Percentiles rank a stretch among this genome's conserved stretches.
phyloP scores from a whole-genome alignment of 2,888 invertebrate genomes.

The Deilephila porcellus region DNA sequence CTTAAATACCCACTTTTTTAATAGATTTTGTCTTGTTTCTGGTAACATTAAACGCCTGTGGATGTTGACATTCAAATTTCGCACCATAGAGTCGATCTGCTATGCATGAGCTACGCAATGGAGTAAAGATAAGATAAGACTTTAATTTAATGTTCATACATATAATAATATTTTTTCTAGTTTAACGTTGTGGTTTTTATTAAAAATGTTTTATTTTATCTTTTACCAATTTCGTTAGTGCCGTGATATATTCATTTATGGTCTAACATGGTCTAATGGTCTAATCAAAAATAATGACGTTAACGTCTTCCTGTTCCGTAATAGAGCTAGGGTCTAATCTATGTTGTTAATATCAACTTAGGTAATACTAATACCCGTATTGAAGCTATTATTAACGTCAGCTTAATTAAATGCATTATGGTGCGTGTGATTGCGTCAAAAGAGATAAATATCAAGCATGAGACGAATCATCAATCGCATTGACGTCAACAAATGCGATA shows the following conservation, averaged over 20 bases:
- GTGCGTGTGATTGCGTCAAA: constrained; percentile 19
- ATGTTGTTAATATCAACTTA: neutral
- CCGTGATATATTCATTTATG: neutral
- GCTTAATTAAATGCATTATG: constrained; percentile 15
- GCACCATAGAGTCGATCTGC: too few relatives aligned
- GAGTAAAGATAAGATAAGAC: too few relatives aligned
- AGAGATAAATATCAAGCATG: neutral
- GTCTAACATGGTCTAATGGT: too few relatives aligned
- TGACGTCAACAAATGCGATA: constrained; percentile 15
- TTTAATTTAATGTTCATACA: too few relatives aligned
- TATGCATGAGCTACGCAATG: too few relatives aligned
- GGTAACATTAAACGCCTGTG: too few relatives aligned
- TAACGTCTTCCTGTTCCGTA: neutral
- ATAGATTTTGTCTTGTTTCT: too few relatives aligned
- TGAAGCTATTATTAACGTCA: constrained; percentile 11
- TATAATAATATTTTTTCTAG: too few relatives aligned
- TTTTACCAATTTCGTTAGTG: neutral
- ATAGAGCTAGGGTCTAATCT: neutral
- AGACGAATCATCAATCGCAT: constrained; percentile 10
- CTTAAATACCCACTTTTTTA: too few relatives aligned
- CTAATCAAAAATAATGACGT: neutral
- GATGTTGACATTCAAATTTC: too few relatives aligned
- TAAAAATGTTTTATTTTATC: neutral
- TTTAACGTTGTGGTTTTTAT: neutral
- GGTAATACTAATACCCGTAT: neutral